phyloP scores from a whole-genome alignment of 2,888 invertebrate genomes.

The Magallana nippona region DNA sequence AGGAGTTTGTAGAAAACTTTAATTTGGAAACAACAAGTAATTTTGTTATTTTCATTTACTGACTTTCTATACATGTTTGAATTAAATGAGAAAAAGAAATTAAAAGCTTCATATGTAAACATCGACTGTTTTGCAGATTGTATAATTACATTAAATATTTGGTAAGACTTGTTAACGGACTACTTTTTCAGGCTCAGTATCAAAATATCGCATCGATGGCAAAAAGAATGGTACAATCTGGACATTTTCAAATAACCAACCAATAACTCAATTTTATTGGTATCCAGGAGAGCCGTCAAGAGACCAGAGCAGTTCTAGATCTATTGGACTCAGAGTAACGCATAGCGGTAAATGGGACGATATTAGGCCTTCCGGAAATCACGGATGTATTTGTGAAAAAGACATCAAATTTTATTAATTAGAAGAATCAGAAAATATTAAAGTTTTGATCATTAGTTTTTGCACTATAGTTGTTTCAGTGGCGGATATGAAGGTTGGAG shows the following conservation, averaged over 20 bases:
- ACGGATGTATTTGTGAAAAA: slow-evolving; percentile 3
- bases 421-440: too few relatives aligned
- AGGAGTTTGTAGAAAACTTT: background rate
- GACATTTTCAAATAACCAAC: background rate
- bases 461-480: too few relatives aligned
- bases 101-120: too few relatives aligned
- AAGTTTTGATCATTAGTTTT: too few relatives aligned
- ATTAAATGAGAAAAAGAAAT: too few relatives aligned
- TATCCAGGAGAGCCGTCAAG: background rate
- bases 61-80: too few relatives aligned
- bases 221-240: background rate
- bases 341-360: background rate
- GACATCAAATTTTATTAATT: background rate
- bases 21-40: background rate
- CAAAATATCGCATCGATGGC: background rate
- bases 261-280: background rate
- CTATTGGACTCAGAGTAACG: background rate
- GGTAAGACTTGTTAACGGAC: too few relatives aligned
- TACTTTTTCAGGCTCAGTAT: too few relatives aligned
- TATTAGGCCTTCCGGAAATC: background rate
- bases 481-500: too few relatives aligned
- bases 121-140: too few relatives aligned
- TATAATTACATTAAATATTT: too few relatives aligned
- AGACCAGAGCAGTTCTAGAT: background rate
- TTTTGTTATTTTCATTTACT: too few relatives aligned